Percentiles rank a stretch among this genome's conserved stretches.
Conservation (phyloP, 2,888 invertebrate genomes). For the Apotomis capreana region DNA sequence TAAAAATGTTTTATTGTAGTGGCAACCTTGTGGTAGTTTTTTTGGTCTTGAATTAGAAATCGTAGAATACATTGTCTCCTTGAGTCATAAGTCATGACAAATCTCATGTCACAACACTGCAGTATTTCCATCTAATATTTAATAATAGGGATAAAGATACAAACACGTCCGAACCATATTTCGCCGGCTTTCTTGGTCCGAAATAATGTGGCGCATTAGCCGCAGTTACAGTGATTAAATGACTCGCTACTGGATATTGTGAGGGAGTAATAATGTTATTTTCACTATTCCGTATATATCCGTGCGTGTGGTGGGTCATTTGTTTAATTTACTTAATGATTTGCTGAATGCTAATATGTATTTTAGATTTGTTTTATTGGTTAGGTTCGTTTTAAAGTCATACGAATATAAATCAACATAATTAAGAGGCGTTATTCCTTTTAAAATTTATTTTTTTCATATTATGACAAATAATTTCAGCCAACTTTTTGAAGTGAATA, state of each 20-base stretch:
- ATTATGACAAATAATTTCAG: no score
- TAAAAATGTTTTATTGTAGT: no score
- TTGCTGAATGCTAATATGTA: no score
- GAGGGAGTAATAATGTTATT: constrained; percentile 68
- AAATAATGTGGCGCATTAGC: constrained; percentile 79
- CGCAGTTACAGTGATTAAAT: constrained; percentile 80
- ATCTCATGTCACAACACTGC: constrained; percentile 30
- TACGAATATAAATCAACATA: no score
- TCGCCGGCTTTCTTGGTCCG: constrained; percentile 70
- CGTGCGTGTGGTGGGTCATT: constrained; percentile 32
- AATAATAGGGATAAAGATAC: constrained; percentile 54
- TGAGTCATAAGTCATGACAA: constrained; percentile 8
- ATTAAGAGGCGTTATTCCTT: no score
- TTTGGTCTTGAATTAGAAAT: no score
- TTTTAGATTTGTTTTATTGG: no score
- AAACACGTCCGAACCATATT: constrained; percentile 70
- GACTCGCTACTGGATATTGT: constrained; percentile 61
- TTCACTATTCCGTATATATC: constrained; percentile 55
- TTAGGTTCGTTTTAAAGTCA: no score
- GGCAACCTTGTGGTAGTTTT: no score
- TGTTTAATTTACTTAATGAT: constrained; percentile 17
- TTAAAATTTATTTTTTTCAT: no score
- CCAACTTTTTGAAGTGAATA: no score
- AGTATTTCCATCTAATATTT: constrained; percentile 58
- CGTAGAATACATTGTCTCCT: not conserved